Conservation (phyloP, 1,140 invertebrate species). For the Zaprionus gabonicus region DNA sequence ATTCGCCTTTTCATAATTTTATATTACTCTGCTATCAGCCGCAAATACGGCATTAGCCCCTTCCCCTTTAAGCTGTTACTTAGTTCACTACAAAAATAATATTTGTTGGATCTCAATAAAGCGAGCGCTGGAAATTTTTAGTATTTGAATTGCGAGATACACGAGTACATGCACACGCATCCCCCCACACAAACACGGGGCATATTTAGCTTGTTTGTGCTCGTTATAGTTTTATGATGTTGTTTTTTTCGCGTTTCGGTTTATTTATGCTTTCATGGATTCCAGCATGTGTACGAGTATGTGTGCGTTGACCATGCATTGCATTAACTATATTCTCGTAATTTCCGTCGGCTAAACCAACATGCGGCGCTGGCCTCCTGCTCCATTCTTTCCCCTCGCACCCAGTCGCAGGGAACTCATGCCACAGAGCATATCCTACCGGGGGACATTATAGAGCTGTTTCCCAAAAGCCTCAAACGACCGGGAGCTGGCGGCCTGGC, state of each 20-base stretch:
- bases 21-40: slow-evolving; percentile 54
- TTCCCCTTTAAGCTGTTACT: slow-evolving; percentile 1
- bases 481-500: background rate
- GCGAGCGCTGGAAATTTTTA: slow-evolving; percentile 30
- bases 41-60: background rate
- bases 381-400: background rate
- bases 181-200: background rate
- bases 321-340: slow-evolving; percentile 68
- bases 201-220: slow-evolving; percentile 49
- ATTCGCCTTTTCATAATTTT: slow-evolving; percentile 76
- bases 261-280: slow-evolving; percentile 65
- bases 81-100: background rate
- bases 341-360: slow-evolving; percentile 75
- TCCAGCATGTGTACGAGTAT: background rate
- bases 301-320: slow-evolving; percentile 69
- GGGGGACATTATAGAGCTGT: slow-evolving; percentile 43
- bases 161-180: background rate
- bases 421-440: slow-evolving; percentile 39
- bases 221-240: slow-evolving; percentile 62
- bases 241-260: slow-evolving; percentile 67
- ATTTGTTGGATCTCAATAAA: slow-evolving; percentile 18
- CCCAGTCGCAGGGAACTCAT: slow-evolving; percentile 24
- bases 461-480: slow-evolving; percentile 34
- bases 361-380: slow-evolving; percentile 57
- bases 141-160: slow-evolving; percentile 1